Conservation (phyloP, 2,888 invertebrate genomes). For the Octodonta nipae region DNA sequence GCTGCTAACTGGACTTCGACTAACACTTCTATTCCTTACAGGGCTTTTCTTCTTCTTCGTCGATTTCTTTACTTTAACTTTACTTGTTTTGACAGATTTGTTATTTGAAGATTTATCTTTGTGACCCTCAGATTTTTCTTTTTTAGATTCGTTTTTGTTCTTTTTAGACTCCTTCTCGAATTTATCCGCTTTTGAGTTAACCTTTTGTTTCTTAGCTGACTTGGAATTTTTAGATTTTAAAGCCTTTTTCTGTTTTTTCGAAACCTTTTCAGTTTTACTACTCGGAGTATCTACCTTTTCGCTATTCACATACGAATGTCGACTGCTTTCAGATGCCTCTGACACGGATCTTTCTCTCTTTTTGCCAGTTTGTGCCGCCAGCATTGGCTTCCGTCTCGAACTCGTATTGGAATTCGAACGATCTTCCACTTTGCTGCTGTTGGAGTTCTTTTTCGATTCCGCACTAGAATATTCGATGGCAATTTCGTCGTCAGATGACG, state of each 20-base stretch:
- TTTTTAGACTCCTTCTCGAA: conserved; percentile 6
- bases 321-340: conserved; percentile 18
- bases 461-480: conserved; percentile 50
- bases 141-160: conserved; percentile 1
- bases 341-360: conserved; percentile 27
- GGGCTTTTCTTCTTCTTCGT: conserved; percentile 21
- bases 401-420: conserved; percentile 3
- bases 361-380: conserved; percentile 26
- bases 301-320: neutral
- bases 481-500: conserved; percentile 66
- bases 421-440: conserved; percentile 1
- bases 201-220: conserved; percentile 16
- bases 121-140: conserved; percentile 5
- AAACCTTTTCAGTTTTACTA: conserved; percentile 8
- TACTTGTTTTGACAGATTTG: conserved; percentile 19
- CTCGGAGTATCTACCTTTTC: too few species aligned
- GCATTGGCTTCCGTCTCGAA: conserved; percentile 26
- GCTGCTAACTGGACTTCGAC: conserved; percentile 22
- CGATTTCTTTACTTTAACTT: conserved; percentile 24
- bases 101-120: conserved; percentile 8
- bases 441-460: conserved; percentile 26
- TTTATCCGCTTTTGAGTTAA: conserved; percentile 17
- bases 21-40: conserved; percentile 19
- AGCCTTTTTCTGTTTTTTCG: conserved; percentile 10
- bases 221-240: conserved; percentile 10